phyloP scores from a whole-genome alignment of 2,113 vertebrate genomes.

The Scomber scombrus region DNA sequence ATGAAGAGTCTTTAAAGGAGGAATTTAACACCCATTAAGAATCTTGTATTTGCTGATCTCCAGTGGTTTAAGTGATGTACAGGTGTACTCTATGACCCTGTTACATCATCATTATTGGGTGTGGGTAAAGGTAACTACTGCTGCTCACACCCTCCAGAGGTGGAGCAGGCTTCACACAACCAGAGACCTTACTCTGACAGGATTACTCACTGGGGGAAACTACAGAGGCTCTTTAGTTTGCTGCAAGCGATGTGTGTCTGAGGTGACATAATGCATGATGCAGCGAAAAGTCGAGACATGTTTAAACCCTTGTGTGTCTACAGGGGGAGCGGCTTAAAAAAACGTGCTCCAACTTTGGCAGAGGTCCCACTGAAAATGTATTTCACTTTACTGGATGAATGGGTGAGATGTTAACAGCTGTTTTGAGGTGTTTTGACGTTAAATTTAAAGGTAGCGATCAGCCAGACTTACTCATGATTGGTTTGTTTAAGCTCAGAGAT shows the following conservation, averaged over 20 bases:
- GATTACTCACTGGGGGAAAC: conserved; percentile 23
- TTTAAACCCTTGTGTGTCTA: accelerated
- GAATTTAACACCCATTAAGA: no score
- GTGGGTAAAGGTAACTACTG: no score
- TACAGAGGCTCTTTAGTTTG: conserved; percentile 27
- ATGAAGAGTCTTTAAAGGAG: background rate
- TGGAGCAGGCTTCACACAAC: no score
- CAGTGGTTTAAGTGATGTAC: no score
- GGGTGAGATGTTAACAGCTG: background rate
- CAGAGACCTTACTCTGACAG: no score
- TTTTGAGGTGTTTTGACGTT: background rate
- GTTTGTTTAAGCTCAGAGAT: background rate
- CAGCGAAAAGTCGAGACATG: conserved; percentile 30
- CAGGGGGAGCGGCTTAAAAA: background rate
- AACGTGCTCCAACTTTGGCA: background rate
- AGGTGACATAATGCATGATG: conserved; percentile 13
- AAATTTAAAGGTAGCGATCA: background rate
- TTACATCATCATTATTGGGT: no score
- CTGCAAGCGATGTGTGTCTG: conserved; percentile 20
- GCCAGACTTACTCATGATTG: background rate
- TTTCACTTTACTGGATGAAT: background rate
- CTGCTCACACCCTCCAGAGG: no score
- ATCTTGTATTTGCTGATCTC: no score
- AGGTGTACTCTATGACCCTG: no score
- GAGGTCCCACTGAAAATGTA: background rate